Conservation (phyloP, 2,797 vertebrate genomes). For the Sebastolobus altivelis region DNA sequence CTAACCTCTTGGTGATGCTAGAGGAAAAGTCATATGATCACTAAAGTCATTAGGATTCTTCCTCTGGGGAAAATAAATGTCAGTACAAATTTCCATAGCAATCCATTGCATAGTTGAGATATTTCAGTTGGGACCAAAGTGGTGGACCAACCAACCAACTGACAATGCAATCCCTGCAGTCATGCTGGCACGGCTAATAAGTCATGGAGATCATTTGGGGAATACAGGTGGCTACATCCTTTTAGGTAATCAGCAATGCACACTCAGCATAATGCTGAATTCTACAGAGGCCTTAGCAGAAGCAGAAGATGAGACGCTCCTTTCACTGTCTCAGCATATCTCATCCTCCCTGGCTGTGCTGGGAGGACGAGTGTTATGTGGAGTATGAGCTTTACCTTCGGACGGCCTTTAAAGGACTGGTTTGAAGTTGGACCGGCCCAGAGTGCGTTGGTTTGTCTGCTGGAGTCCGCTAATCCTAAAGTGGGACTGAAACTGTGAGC, state of each 20-base stretch:
- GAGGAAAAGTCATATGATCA: not conserved
- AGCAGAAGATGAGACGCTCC: conserved; percentile 12
- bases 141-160: not conserved
- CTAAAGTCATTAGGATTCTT: not conserved
- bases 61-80: not conserved
- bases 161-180: not conserved
- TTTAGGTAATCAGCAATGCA: conserved; percentile 16
- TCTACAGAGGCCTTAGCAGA: conserved; percentile 6
- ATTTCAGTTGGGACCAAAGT: not conserved
- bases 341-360: conserved; percentile 14
- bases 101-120: not conserved
- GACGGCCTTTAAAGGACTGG: not conserved
- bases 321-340: conserved; percentile 36
- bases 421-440: conserved; percentile 24
- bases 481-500: conserved; percentile 18
- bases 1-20: not conserved
- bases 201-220: conserved; percentile 1
- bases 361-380: not conserved
- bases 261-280: conserved; percentile 32
- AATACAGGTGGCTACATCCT: not conserved
- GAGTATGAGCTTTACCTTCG: conserved; percentile 2
- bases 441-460: conserved; percentile 8
- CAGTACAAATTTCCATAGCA: not conserved
- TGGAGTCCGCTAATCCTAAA: conserved; percentile 23
- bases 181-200: not conserved